Evolutionary conservation across 2,888 invertebrate species (phyloP), one percentile per base, ranked within the genome.

Genomic region (Acleris literana): DNA sequence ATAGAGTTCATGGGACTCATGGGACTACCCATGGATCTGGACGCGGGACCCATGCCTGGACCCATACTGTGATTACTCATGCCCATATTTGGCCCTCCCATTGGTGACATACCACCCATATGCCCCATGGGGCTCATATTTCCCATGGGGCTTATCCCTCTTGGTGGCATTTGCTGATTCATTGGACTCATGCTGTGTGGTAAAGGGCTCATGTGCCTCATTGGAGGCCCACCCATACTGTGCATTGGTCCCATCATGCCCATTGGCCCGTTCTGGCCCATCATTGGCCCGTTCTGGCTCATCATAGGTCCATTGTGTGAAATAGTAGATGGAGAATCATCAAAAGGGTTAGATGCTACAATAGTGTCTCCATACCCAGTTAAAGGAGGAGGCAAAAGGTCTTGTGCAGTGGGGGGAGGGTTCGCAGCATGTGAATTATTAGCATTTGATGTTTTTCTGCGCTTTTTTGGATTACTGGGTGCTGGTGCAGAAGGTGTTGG

Each of bases 271-370:
- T 95, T 94, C 70, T 95, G 95, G 77, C 94, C 94, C 94, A 94
- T 94, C 93, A 94, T 94, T n/a, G 94, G 94, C 2, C 94, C 94
- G 81, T 94, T 94, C 52, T 94, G 94, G 80, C 92, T 94, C 86
- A 93, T 93, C 93, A 94, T 94, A 72, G 94, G 94, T 9, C 94
- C 94, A 84, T 93, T 93, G 83, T 94, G 88, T 72, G 93, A 88
- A 57, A 94, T 92, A 58, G 94, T 94, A 56, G 94, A 94, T 57
- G 97, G 97, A 62, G 97, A 96, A 84, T 98, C 98, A 89, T 98
- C 98, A 86, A 98, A 98, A 48, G 98, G 98, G 90, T 98, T 98
- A 70, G 97, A 97, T 66, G 98, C 98, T 69, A 98, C 96, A 81
- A 98, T 97, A 68, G 98, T 98, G 83, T 98, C 98, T 46, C 98